These are phyloP conservation scores for Alcis repandata DNA, from an alignment of 2,888 invertebrate genomes.

Conservation along the genomic window DNA sequence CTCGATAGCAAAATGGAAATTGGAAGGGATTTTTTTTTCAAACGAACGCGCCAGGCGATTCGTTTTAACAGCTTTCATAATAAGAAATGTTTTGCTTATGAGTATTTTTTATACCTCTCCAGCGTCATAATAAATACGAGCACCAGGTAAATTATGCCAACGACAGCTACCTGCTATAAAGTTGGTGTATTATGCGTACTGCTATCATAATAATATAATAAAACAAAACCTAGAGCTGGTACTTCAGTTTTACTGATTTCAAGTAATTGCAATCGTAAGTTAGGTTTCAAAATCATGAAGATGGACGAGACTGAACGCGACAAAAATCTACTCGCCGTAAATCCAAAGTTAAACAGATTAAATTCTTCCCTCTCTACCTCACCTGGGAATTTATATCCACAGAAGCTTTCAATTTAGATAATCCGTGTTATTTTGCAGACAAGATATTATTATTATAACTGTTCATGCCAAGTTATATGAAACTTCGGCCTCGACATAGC, in stretches of 20 bases:
- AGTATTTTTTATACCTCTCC: neutral
- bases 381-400: constrained; percentile 22
- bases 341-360: constrained; percentile 21
- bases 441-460: constrained; percentile 13
- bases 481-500: neutral
- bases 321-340: constrained; percentile 14
- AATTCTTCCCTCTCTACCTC: constrained; percentile 23
- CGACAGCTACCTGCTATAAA: neutral
- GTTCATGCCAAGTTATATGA: constrained; percentile 3
- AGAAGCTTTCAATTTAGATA: constrained; percentile 16
- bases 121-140: neutral
- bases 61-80: constrained; percentile 15
- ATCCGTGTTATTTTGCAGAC: constrained; percentile 21
- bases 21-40: constrained; percentile 16
- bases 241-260: neutral
- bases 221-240: neutral
- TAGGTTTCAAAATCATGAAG: neutral
- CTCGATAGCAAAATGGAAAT: constrained; percentile 24
- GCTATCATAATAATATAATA: no score
- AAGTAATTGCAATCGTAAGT: neutral
- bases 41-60: constrained; percentile 1
- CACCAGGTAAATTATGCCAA: neutral
- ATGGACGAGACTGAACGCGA: neutral
- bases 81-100: constrained; percentile 12
- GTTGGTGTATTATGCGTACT: no score